phyloP scores from a whole-genome alignment of 2,888 invertebrate species.

The Dinocampus coccinellae region DNA sequence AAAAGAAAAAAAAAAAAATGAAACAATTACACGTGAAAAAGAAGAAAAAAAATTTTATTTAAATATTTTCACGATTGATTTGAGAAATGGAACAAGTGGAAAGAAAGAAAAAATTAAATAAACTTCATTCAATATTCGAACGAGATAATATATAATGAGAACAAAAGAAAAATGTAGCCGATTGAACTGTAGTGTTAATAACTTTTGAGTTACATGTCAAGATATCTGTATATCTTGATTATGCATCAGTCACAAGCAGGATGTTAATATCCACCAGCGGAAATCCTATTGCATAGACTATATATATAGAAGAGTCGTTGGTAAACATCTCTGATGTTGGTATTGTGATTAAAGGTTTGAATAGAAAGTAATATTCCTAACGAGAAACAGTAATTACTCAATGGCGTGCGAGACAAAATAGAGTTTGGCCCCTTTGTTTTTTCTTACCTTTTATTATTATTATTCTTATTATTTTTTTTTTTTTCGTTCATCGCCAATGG shows the following conservation, averaged over 20 bases:
- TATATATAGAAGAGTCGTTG: slow-evolving; percentile 46
- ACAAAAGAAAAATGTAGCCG: no score
- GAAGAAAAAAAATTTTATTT: no score
- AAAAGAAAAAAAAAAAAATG: no score
- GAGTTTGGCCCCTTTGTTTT: slow-evolving; percentile 24
- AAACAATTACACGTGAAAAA: no score
- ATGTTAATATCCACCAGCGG: slow-evolving; percentile 44
- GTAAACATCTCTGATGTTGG: slow-evolving; percentile 56
- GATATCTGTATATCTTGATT: background rate
- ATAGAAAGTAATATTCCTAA: slow-evolving; percentile 64
- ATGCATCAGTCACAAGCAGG: slow-evolving; percentile 38
- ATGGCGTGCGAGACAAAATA: slow-evolving; percentile 62
- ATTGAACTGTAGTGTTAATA: no score
- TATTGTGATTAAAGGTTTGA: slow-evolving; percentile 58
- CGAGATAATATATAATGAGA: no score
- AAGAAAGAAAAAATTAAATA: no score
- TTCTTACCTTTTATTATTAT: no score
- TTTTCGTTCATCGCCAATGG: background rate
- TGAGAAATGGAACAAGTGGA: no score
- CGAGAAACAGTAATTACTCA: slow-evolving; percentile 66
- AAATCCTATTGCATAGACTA: slow-evolving; percentile 24
- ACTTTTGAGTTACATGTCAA: background rate
- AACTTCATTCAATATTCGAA: no score
- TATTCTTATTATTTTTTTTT: no score
- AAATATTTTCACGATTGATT: no score